Evolutionary conservation across 2,113 vertebrate genomes (phyloP).

Genomic region (Gracilinanus agilis): DNA sequence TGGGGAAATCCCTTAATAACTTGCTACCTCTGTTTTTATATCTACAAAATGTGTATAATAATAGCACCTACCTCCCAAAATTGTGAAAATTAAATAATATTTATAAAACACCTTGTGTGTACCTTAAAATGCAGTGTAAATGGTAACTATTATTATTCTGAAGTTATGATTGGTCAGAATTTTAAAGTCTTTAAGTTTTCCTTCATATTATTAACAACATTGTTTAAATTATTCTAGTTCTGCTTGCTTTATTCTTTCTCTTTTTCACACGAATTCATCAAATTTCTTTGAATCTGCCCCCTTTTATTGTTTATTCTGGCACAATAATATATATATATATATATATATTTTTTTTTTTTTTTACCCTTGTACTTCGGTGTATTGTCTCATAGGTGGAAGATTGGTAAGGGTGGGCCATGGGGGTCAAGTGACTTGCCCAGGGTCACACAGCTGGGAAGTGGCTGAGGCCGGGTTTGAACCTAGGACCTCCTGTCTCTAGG

Average conservation of each 20-base stretch:
- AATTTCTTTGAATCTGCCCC: neutral
- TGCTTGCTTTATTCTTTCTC: neutral
- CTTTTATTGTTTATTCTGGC: neutral
- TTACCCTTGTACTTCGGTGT: too few species aligned
- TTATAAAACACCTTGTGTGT: neutral
- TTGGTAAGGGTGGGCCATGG: too few species aligned
- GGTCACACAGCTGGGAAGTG: too few species aligned
- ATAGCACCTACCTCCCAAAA: neutral
- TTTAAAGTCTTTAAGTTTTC: neutral
- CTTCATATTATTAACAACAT: too few species aligned
- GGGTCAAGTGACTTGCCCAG: too few species aligned
- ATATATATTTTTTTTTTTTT: neutral
- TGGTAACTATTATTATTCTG: neutral
- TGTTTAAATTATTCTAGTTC: neutral
- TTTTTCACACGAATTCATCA: neutral
- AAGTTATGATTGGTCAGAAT: neutral
- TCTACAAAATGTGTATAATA: neutral
- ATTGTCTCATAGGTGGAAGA: too few species aligned
- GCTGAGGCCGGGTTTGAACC: too few species aligned
- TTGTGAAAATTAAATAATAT: neutral
- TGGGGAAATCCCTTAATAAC: neutral
- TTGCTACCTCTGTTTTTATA: neutral
- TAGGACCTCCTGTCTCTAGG: too few species aligned
- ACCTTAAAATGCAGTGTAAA: neutral
- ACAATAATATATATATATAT: neutral